Conservation (phyloP, 2,113 vertebrate genomes). For the Ceyx cyanopectus region DNA sequence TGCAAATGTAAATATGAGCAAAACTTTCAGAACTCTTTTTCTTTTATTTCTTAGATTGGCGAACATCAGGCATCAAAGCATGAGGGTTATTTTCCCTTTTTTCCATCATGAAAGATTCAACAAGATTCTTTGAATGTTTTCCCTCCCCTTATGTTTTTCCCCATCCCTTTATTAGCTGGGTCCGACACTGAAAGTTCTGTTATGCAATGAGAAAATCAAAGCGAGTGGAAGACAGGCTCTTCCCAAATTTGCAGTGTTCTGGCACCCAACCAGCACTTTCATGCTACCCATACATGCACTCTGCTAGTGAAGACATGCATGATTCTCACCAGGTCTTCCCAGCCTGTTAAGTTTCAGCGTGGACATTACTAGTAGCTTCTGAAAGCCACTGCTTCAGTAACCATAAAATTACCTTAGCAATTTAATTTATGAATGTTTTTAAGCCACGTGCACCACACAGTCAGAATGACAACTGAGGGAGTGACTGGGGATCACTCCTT, state of each 20-base stretch:
- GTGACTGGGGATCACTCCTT: not conserved
- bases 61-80: not conserved
- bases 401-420: not conserved
- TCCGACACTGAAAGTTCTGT: not conserved
- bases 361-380: not conserved
- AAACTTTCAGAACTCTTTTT: conserved; percentile 8
- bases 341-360: not conserved
- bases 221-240: not conserved
- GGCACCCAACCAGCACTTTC: not conserved
- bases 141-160: not conserved
- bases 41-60: not conserved
- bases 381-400: not conserved
- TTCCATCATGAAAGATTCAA: not conserved
- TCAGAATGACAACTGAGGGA: not conserved
- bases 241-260: not conserved
- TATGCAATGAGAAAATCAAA: not conserved
- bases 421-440: not conserved
- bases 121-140: not conserved
- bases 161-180: not conserved
- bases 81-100: not conserved
- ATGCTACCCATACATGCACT: not conserved
- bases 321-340: not conserved
- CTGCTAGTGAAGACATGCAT: not conserved
- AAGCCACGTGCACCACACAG: not conserved
- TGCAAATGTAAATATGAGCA: not conserved